phyloP scores from a whole-genome alignment of 2,797 vertebrate genomes.

The Vultur gryphus region DNA sequence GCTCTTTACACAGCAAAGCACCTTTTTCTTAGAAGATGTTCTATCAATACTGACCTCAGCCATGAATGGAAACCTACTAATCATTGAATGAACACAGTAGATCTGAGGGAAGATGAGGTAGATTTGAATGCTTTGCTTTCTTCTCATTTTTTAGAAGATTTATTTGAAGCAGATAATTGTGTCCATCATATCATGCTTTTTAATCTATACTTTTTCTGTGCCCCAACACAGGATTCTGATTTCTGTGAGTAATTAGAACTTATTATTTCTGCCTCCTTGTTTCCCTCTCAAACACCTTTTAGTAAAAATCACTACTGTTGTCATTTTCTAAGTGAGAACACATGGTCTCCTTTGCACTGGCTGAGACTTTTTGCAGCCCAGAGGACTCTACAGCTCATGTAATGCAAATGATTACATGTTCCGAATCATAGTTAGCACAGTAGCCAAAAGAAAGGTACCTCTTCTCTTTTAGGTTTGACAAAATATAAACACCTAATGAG shows the following conservation, averaged over 20 bases:
- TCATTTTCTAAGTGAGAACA: not conserved
- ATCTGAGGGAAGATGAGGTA: not conserved
- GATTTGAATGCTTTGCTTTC: not conserved
- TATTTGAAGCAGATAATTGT: not conserved
- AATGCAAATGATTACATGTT: not conserved
- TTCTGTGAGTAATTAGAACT: not conserved
- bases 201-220: not conserved
- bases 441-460: not conserved
- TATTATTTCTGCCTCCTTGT: not conserved
- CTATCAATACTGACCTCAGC: not conserved
- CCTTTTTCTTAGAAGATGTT: not conserved
- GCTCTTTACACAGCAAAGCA: not conserved
- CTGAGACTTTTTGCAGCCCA: not conserved
- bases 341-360: not conserved
- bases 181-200: not conserved
- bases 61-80: not conserved
- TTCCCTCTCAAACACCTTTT: not conserved
- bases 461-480: not conserved
- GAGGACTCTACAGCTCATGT: not conserved
- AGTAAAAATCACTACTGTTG: not conserved
- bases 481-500: not conserved
- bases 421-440: not conserved
- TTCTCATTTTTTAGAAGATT: not conserved
- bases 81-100: not conserved
- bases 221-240: not conserved